phyloP scores from a whole-genome alignment of 1,140 invertebrate genomes.

The Homalodisca vitripennis region DNA sequence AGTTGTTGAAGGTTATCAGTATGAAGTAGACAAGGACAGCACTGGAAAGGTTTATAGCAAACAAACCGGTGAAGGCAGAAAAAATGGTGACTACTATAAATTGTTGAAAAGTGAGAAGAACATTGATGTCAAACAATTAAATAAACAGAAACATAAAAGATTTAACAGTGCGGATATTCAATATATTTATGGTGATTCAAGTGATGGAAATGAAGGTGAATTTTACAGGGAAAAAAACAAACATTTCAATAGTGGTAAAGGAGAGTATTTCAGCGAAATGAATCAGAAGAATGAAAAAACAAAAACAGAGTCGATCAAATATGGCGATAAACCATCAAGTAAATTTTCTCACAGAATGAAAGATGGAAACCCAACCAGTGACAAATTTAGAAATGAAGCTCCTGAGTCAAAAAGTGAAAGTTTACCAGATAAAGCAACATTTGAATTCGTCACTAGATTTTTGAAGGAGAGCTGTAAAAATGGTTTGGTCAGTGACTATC shows the following conservation, averaged over 20 bases:
- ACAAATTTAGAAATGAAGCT: too few species aligned
- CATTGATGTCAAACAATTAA: too few species aligned
- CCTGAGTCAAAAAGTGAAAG: too few species aligned
- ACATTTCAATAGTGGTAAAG: not conserved
- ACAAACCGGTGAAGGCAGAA: not conserved
- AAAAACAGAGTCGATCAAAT: not conserved
- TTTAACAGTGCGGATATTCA: too few species aligned
- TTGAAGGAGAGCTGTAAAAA: conserved; percentile 10
- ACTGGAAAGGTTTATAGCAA: not conserved
- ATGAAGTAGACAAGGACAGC: conserved; percentile 20
- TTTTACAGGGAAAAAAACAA: too few species aligned
- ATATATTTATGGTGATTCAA: too few species aligned
- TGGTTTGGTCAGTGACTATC: too few species aligned
- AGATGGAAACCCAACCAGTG: not conserved
- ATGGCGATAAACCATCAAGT: not conserved
- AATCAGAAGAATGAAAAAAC: not conserved
- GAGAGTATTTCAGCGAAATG: not conserved
- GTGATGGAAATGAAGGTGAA: too few species aligned
- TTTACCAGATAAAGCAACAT: too few species aligned
- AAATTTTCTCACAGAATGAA: not conserved
- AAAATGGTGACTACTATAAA: conserved; percentile 6
- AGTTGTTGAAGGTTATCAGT: not conserved
- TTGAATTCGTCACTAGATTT: not conserved
- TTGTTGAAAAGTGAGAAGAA: too few species aligned
- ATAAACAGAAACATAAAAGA: too few species aligned